These are phyloP conservation scores for Trialeurodes vaporariorum DNA, from an alignment of 1,140 invertebrate species.

Conservation along the genomic window DNA sequence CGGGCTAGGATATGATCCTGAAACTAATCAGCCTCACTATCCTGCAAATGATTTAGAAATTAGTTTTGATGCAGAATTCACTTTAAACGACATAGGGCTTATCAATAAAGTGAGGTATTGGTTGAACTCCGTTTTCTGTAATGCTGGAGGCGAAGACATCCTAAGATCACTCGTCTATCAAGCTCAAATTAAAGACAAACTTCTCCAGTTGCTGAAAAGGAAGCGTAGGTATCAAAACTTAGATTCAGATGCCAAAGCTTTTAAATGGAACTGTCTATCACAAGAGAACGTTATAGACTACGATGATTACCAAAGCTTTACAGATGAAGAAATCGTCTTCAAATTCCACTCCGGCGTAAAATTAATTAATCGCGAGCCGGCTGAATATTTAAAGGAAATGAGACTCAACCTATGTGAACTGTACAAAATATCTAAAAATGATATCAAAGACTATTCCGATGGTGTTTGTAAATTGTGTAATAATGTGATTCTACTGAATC, in stretches of 20 bases:
- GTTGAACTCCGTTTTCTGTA: background rate
- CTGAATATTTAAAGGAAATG: background rate
- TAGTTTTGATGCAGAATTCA: conserved; percentile 43
- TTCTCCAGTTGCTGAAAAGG: background rate
- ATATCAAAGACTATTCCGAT: background rate
- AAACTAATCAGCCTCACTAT: conserved; percentile 41
- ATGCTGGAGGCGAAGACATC: background rate
- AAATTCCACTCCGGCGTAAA: background rate
- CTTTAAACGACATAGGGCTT: background rate
- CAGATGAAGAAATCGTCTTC: background rate
- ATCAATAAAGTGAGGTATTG: conserved; percentile 8
- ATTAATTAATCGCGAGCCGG: background rate
- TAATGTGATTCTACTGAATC: background rate
- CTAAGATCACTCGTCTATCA: background rate
- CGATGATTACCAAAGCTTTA: background rate
- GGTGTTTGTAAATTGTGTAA: background rate
- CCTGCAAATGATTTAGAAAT: conserved; percentile 76
- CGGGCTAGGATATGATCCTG: conserved; percentile 56
- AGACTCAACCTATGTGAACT: background rate
- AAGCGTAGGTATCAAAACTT: background rate
- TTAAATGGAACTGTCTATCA: background rate
- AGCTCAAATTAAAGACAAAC: background rate
- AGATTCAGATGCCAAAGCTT: background rate
- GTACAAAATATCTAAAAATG: background rate
- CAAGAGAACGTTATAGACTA: background rate